These are phyloP conservation scores for Prolemur simus DNA, from an alignment of 2,113 vertebrate species.

Conservation along the genomic window DNA sequence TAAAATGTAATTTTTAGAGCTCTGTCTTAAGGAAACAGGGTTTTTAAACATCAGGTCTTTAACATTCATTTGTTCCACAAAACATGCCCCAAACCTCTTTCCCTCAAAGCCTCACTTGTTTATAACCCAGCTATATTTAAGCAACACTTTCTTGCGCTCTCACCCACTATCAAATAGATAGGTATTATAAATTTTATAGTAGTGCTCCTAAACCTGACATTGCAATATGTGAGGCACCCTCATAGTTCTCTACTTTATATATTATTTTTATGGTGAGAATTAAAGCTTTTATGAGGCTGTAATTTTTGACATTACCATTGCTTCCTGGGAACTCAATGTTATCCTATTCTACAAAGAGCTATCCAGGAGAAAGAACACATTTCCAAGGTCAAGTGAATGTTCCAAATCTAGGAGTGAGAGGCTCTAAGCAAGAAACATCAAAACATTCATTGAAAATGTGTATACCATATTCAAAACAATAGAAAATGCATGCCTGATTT, in stretches of 20 bases:
- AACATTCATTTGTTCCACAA: conserved; percentile 65
- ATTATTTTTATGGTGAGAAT: conserved; percentile 88
- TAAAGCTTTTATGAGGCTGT: conserved; percentile 85
- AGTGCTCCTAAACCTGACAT: conserved; percentile 83
- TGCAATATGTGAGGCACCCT: conserved; percentile 83
- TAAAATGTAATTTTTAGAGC: conserved; percentile 60
- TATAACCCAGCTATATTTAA: conserved; percentile 80
- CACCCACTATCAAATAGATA: conserved; percentile 82
- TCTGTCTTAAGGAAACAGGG: conserved; percentile 64
- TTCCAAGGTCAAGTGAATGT: conserved; percentile 83
- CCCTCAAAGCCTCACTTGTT: conserved; percentile 69
- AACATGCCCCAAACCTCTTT: not conserved
- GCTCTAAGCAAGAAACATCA: not conserved
- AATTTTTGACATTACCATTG: conserved; percentile 86
- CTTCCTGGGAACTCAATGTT: conserved; percentile 78
- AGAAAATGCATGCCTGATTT: not conserved
- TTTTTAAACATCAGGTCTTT: conserved; percentile 59
- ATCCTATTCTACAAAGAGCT: conserved; percentile 70
- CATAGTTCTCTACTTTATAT: conserved; percentile 86
- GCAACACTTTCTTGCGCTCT: conserved; percentile 75
- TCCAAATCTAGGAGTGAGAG: conserved; percentile 37
- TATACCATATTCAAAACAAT: not conserved
- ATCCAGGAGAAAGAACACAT: conserved; percentile 70
- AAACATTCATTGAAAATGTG: not conserved
- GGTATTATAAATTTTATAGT: conserved; percentile 84